Evolutionary conservation across 2,797 vertebrate genomes (phyloP), one percentile per base, ranked within the genome.

Genomic region (Arnoldichthys spilopterus): DNA sequence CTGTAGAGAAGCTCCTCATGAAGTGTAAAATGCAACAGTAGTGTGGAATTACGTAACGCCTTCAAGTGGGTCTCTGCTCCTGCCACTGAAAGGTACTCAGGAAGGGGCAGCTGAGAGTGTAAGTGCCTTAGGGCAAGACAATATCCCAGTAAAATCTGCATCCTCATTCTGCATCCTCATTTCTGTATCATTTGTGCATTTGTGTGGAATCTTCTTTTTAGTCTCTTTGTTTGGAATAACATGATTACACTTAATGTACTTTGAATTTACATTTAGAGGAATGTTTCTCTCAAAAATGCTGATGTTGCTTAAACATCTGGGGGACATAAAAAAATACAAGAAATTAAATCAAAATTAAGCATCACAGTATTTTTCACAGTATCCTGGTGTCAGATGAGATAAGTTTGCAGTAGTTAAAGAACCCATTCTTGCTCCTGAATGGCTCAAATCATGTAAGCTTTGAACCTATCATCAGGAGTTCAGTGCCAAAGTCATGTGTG

Each of bases 41-140:
- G 54, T 67, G 71, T 49, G 28, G 53, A 43, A 67, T 61, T 74
- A 82, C 26, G 61, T 77, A 69, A 75, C 49, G 4, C 7, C 26
- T 37, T 49, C 13, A 40, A 43, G 20, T 26, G 15, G 6, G 62
- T 72, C 61, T 78, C 12, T 77, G 43, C 20, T 66, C 13, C 43
- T 49, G 58, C 49, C 16, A 45, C 24, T 32, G 69, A 40, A 24
- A 58, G 20, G 20, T 11, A 56, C 56, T 56, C 13, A 32, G 45
- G 45, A 30, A 28, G 45, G 62, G 2, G 20, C 26, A 54, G 32
- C 47, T 62, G 43, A 24, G 15, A 30, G 47, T 62, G 43, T 49
- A 20, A 49, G 45, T 51, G 68, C 47, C 54, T 32, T 4, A 8
- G 69, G 30, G 11, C 54, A 71, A 56, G 20, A 9, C 69, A 56